Evolutionary conservation across 53 echinoderm and acorn worm genomes (phyloP).

Genomic region (Stichopus horrens): DNA sequence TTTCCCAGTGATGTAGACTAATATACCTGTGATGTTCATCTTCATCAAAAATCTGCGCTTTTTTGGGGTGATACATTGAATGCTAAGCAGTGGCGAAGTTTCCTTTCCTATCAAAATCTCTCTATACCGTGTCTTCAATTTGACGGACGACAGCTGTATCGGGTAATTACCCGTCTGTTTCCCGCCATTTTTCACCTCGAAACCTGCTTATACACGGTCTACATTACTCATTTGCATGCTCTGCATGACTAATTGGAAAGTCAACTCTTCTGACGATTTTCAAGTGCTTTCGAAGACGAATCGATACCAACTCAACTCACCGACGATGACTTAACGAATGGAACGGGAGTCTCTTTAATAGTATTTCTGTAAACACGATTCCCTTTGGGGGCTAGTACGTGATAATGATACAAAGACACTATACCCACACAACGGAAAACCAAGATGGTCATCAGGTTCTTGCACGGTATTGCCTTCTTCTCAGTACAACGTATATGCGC

Average conservation of each 20-base stretch:
- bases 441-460: too few relatives aligned
- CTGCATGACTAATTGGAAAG: slow-evolving; percentile 31
- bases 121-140: background rate
- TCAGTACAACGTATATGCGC: too few relatives aligned
- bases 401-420: too few relatives aligned
- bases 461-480: too few relatives aligned
- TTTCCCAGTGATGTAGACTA: too few relatives aligned
- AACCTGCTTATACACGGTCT: background rate
- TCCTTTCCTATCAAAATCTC: background rate
- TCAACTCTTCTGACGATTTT: slow-evolving; percentile 30
- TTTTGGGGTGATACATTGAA: too few relatives aligned
- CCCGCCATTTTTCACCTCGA: slow-evolving; percentile 9
- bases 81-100: too few relatives aligned
- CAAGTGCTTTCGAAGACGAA: slow-evolving; percentile 29
- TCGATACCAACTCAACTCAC: slow-evolving; percentile 33
- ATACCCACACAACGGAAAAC: too few relatives aligned
- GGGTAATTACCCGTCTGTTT: background rate
- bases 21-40: too few relatives aligned
- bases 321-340: slow-evolving; percentile 17
- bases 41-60: too few relatives aligned
- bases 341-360: slow-evolving; percentile 4
- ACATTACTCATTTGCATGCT: slow-evolving; percentile 15
- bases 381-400: too few relatives aligned
- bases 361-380: background rate
- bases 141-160: background rate